phyloP scores from a whole-genome alignment of 2,113 vertebrate genomes.

The Falco punctatus region DNA sequence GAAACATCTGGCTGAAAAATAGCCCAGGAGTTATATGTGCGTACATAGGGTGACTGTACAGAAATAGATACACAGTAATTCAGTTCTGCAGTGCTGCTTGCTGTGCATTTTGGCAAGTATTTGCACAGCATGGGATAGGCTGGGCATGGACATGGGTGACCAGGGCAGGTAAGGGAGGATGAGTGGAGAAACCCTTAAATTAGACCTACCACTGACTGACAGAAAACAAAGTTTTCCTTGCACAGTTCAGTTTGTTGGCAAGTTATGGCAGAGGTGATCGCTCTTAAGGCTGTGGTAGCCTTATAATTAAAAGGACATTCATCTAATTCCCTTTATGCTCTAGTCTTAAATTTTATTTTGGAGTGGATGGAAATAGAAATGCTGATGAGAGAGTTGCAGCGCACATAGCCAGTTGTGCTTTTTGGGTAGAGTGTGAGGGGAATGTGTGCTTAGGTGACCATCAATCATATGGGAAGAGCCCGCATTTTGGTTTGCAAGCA shows the following conservation, averaged over 20 bases:
- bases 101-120: neutral
- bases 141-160: neutral
- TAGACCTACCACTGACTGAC: neutral
- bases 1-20: neutral
- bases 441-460: neutral
- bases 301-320: neutral
- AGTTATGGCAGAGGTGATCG: neutral
- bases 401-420: neutral
- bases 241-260: neutral
- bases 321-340: neutral
- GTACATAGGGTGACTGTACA: too few species aligned
- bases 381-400: neutral
- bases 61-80: neutral
- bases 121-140: neutral
- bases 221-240: neutral
- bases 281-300: neutral
- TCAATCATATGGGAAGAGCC: neutral
- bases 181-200: neutral
- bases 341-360: neutral
- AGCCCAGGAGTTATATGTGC: fast-evolving
- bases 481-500: neutral
- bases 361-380: neutral
- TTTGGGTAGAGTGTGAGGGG: neutral
- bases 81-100: neutral
- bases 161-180: neutral